Percentiles rank a stretch among this genome's conserved stretches.
phyloP scores from a whole-genome alignment of 2,888 invertebrate species.

The Pterostichus niger region DNA sequence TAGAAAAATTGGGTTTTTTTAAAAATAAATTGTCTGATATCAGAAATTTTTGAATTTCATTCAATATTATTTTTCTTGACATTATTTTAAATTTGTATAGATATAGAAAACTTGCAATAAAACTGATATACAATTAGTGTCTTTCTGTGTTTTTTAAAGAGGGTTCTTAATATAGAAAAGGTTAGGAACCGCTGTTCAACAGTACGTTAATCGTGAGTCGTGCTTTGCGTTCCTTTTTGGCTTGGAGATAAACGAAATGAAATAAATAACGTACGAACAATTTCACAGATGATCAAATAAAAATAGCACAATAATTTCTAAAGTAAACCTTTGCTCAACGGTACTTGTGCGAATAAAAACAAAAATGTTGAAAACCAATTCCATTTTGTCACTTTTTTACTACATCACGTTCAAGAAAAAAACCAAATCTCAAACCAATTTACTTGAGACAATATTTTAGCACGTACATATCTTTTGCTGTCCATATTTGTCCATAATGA shows the following conservation, averaged over 20 bases:
- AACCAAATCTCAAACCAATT: conserved; percentile 23
- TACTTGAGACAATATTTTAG: conserved; percentile 41
- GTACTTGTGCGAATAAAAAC: conserved; percentile 18
- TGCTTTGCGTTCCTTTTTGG: no score
- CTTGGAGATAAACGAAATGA: not conserved
- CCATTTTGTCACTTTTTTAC: conserved; percentile 27
- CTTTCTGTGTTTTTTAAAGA: no score
- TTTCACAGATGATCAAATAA: conserved; percentile 12
- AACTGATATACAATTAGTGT: no score
- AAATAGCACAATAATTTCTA: conserved; percentile 36
- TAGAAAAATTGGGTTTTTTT: no score
- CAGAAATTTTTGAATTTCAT: no score
- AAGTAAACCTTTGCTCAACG: conserved; percentile 28
- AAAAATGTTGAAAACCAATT: conserved; percentile 37
- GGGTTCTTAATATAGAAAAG: no score
- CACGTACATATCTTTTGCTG: not conserved
- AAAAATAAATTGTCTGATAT: no score
- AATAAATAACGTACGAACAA: not conserved
- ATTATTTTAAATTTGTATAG: no score
- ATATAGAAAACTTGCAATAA: no score
- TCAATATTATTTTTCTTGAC: no score
- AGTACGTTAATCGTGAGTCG: no score
- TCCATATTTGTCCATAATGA: not conserved
- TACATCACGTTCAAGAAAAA: conserved; percentile 11
- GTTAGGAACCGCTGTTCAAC: no score